Base-by-base conservation (phyloP, 1,140 invertebrate species). In the Chlorops oryzae region DNA sequence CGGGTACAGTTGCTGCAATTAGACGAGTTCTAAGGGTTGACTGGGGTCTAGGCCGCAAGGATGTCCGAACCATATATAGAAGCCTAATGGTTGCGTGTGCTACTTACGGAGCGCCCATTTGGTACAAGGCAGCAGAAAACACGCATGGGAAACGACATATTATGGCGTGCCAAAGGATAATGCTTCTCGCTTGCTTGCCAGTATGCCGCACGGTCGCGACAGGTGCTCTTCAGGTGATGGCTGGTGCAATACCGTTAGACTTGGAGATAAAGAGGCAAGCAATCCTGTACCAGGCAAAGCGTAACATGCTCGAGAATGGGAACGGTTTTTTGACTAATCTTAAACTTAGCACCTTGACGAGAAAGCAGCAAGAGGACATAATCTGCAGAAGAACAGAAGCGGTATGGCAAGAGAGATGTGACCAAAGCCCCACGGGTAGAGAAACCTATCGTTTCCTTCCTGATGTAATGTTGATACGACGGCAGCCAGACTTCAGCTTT, bases 151-250 rank as follows among this genome's bases (percentile, higher is more conserved):
- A n/a, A n/a, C n/a, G n/a, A n/a, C n/a, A n/a, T n/a, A n/a, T n/a
- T n/a, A 13, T 32, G 1, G 17, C 48, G 3, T 59, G 45, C 45
- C 63, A 72, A 27, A 47, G 63, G 21, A 28, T 39, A 0, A 61
- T 54, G 5, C 51, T 73, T 0, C 20, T 68, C 2, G 42, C 42
- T 12, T 52, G 54, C 3, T 47, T 61, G 0, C 32, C 42, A n/a
- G 57, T 61, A 18, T 63, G 59, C 50, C 38, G 47, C 4, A 61
- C 59, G 21, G 49, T 57, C 0, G 63, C 65, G 5, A 56, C 47
- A 3, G 56, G 56, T 1, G 57, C 61, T 0, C n/a, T 10, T 38
- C 57, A 9, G 55, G 59, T 34, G 1, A 32, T 64, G 39, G 21
- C 53, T 18, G 59, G 55, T 9, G 39, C 10, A 0, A 13, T 52